Evolutionary conservation across 2,797 vertebrate genomes (phyloP), one percentile per base, ranked within the genome.

Genomic region (Threskiornis aethiopicus): DNA sequence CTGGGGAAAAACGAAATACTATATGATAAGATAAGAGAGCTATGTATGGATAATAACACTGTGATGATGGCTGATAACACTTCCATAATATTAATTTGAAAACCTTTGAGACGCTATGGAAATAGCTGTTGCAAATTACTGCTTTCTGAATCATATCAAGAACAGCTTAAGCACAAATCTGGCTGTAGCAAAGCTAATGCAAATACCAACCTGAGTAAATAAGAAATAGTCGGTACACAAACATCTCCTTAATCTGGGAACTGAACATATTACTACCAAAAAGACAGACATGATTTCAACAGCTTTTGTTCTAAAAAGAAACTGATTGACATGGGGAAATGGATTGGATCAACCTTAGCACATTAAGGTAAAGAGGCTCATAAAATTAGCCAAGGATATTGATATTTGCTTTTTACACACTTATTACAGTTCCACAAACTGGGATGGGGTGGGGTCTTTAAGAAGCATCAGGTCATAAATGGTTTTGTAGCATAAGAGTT

Each of bases 151-250:
- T 59, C 16, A 1, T 80, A 78, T 76, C 42, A 82, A 29, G n/a
- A 77, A 37, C 46, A 92, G 33, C 33, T 95, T 55, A 93, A 79
- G 61, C 84, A 66, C 79, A 89, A 89, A 95, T 47, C 31, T 46
- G 78, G 16, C 84, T 93, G 90, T 64, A 71, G 81, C 33, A 71
- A 87, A 96, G 72, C 57, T 91, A 83, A 78, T 78, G 57, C 69
- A 84, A 88, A 94, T 91, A 67, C 29, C 76, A 87, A 21, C 26
- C 87, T 89, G 41, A 86, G 54, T 90, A 94, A 95, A 76, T 93
- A 88, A 96, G 65, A 85, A 84, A 39, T 28, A 72, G 54, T 44
- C 51, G 58, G 62, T 80, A 72, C 71, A 91, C 47, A 94, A 91
- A 72, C 54, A 51, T 54, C 46, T 66, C 58, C 66, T 11, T 92